Base-by-base conservation (phyloP, 2,888 invertebrate genomes). In the Andrena minutula region DNA sequence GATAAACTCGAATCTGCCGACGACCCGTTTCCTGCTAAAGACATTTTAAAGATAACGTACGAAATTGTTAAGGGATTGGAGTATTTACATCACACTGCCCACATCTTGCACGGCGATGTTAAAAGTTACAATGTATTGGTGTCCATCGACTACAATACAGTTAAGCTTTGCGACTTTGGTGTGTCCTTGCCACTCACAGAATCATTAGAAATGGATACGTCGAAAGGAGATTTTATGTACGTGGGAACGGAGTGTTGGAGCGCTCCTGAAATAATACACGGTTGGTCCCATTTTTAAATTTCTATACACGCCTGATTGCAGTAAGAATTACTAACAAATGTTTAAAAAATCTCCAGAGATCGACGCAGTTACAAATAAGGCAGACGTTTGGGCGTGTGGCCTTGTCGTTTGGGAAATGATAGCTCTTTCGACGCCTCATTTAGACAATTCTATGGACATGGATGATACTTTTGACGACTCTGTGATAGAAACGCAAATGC, bases 91-190 rank as follows among this genome's bases (percentile, higher is more conserved):
- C 96, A 95, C 1, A 95, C 95, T 82, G 96, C 96, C 70, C 95
- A 95, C 70, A 94, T 98, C 58, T 93, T 98, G 8, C 98, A 98
- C 82, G 97, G 97, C 35, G 98, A 98, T 92, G 94, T 98, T 53
- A 98, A 98, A 94, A 98, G 98, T 0, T 97, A 96, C 91, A 98
- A 98, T 92, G 94, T 98, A 58, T 95, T 98, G 0, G 95, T 98
- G 0, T 97, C 97, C 84, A 96, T 96, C 12, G 95, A 97, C 91
- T 97, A 97, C 92, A 95, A 95, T 35, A 94, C 95, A 1, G 96
- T 97, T 85, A 98, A 98, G 93, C 94, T 98, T 23, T 97, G 98
- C 89, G 98, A 98, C 94, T 98, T 98, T 92, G 98, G 98, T 2
- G 97, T 97, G n/a, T 96, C 96, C 30, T 89, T 97, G 80, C 96